These are phyloP conservation scores for Chlamydotis undulata DNA, from an alignment of 2,113 vertebrate species.

Conservation along the genomic window DNA sequence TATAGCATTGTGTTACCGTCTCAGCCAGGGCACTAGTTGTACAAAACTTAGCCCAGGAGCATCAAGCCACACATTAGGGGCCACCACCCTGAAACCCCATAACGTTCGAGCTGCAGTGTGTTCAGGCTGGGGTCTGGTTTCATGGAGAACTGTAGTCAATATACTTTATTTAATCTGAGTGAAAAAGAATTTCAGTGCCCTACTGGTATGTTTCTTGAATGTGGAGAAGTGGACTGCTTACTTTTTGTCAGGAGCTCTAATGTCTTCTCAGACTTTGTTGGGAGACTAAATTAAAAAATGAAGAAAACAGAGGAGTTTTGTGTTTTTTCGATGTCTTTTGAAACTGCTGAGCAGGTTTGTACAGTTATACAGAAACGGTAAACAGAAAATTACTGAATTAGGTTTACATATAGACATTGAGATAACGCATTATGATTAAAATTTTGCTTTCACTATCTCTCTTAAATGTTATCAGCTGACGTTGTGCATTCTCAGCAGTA, in stretches of 20 bases:
- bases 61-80: not conserved
- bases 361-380: not conserved
- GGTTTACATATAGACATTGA: not conserved
- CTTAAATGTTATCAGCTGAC: not conserved
- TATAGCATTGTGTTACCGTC: not conserved
- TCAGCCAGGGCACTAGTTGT: not conserved
- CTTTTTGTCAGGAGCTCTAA: not conserved
- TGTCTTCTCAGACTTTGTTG: not conserved
- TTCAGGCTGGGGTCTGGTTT: not conserved
- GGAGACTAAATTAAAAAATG: not conserved
- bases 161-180: not conserved
- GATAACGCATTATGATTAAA: not conserved
- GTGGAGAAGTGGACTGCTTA: not conserved
- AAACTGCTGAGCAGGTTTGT: constrained; percentile 22
- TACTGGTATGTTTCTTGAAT: not conserved
- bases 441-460: not conserved
- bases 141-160: not conserved
- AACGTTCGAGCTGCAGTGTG: rapidly evolving
- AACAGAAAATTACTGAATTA: constrained; percentile 11
- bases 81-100: rapidly evolving
- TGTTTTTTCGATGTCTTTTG: not conserved
- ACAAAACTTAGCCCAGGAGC: not conserved
- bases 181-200: not conserved
- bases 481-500: not conserved
- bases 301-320: not conserved